phyloP scores from a whole-genome alignment of 2,113 vertebrate species.

The Petroica traversi region DNA sequence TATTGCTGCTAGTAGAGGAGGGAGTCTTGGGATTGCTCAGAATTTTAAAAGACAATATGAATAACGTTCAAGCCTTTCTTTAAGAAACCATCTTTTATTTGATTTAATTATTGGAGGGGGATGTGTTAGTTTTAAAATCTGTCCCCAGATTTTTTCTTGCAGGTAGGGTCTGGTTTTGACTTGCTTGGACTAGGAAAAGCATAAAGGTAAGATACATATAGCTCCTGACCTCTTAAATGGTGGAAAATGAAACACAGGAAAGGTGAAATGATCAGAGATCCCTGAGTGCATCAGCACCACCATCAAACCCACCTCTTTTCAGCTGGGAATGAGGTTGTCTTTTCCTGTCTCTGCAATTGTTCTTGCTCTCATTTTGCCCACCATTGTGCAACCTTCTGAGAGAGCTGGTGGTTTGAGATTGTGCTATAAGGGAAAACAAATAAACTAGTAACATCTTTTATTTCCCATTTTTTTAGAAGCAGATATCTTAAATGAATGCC shows the following conservation, averaged over 20 bases:
- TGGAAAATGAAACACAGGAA: not conserved
- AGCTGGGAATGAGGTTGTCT: not conserved
- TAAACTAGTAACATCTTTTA: not conserved
- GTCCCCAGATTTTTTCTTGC: not conserved
- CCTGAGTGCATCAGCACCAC: not conserved
- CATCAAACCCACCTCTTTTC: not conserved
- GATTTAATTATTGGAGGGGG: not conserved
- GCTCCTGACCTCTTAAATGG: not conserved
- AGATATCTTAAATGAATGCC: not conserved
- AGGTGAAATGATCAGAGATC: not conserved
- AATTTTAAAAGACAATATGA: not conserved
- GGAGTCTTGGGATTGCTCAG: not conserved
- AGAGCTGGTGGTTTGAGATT: not conserved
- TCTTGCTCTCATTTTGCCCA: not conserved
- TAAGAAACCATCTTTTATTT: not conserved
- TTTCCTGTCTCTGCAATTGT: not conserved
- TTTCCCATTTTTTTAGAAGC: not conserved
- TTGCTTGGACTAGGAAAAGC: not conserved
- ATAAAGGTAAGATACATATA: not conserved
- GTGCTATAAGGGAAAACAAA: not conserved
- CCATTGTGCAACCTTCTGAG: not conserved
- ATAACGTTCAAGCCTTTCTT: not conserved
- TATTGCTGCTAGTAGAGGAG: not conserved
- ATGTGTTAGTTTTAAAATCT: not conserved
- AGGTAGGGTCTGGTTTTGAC: not conserved